Conservation (phyloP, 1,140 invertebrate genomes). For the Bombus ignitus region DNA sequence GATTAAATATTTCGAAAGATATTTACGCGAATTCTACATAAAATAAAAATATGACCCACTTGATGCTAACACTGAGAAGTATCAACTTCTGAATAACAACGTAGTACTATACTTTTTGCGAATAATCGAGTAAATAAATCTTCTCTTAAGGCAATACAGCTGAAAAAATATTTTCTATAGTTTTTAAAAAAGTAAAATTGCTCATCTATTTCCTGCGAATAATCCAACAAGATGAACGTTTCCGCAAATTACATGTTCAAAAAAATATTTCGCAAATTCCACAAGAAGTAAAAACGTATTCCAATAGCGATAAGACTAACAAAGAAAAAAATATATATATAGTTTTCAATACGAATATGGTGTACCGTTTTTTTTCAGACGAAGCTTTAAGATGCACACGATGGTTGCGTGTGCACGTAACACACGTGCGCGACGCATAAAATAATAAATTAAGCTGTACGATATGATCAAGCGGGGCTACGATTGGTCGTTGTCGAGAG, state of each 20-base stretch:
- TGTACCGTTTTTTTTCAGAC: not conserved
- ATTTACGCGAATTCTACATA: no score
- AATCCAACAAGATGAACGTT: no score
- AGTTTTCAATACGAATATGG: not conserved
- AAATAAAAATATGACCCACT: not conserved
- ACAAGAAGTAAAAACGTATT: not conserved
- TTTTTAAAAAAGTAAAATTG: no score
- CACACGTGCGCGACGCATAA: slow-evolving; percentile 53
- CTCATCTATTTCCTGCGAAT: no score
- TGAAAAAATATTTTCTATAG: not conserved
- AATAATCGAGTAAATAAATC: not conserved
- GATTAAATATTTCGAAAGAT: not conserved
- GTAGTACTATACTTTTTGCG: no score
- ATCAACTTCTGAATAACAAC: not conserved
- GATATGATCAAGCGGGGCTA: slow-evolving; percentile 65
- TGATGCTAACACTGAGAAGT: not conserved
- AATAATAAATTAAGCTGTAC: slow-evolving; percentile 71
- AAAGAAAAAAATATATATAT: not conserved
- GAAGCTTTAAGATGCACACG: not conserved
- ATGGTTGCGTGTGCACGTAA: slow-evolving; percentile 22
- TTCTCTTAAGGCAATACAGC: no score
- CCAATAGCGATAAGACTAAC: accelerated
- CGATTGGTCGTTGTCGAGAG: slow-evolving; percentile 64
- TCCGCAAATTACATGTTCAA: not conserved
- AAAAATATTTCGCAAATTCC: not conserved